Evolutionary conservation across 2,113 vertebrate genomes (phyloP), one percentile per base, ranked within the genome.

Genomic region (Telmatochromis sp.): DNA sequence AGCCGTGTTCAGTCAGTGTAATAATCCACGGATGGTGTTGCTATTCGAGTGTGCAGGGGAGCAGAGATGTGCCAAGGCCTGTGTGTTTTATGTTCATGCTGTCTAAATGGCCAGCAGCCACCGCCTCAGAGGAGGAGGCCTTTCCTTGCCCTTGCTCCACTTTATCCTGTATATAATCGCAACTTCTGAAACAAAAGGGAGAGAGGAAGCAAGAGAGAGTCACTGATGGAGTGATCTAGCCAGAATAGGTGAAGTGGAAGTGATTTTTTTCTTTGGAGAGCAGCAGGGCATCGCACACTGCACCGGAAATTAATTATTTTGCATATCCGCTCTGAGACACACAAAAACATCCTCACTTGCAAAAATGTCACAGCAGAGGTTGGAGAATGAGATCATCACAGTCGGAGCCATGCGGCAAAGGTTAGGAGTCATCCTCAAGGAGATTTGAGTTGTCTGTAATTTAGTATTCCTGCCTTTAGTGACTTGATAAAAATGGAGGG

Each of bases 1-100:
- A 26, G 9, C 68, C 78, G 86, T 90, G 91, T 88, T 92, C 91
- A 93, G 87, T 70, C 84, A 54, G 86, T 84, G 91, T 88, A 65
- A 92, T 94, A 92, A 91, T 91, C 88, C 81, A 78, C 23, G 89
- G 88, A 83, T 92, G 92, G 89, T 89, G 90, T 90, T 87, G 85
- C 89, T 89, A 83, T 88, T 93, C 79, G 53, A 92, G 92, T 86
- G 87, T 92, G 83, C 87, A 85, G 85, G 82, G 91, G 86, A 68
- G 19, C 86, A 80, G 65, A 26, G 80, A 94, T 90, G 65, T 86
- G 82, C 89, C 85, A 88, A 87, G 86, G 87, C 87, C 86, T 88
- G 79, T 83, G 90, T 90, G 88, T 83, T 92, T 92, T 92, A 90
- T 90, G 85, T 88, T 85, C 82, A 37, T 21, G 28, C 86, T 91